Conservation (phyloP, 2,113 vertebrate species). For the Protomyctophum bolini region DNA sequence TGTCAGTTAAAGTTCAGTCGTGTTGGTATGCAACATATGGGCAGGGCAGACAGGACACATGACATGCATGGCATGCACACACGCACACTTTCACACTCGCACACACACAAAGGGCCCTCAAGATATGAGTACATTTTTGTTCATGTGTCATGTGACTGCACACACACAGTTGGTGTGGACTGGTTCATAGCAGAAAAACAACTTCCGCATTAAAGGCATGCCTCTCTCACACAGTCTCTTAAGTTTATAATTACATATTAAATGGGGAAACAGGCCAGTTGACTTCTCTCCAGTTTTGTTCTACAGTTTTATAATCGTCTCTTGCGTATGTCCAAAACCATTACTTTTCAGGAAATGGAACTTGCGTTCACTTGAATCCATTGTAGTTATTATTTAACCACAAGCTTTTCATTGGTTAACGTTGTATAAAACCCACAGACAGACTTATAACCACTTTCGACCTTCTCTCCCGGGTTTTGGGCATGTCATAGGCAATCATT, state of each 20-base stretch:
- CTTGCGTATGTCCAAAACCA: no score
- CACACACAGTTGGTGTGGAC: constrained; percentile 44
- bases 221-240: neutral
- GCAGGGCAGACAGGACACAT: neutral
- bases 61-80: neutral
- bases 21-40: neutral
- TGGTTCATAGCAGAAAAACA: constrained; percentile 16
- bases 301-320: no score
- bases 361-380: no score
- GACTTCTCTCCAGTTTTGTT: neutral
- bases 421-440: no score
- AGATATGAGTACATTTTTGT: constrained; percentile 33
- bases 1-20: neutral
- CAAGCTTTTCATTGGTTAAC: no score
- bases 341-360: no score
- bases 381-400: no score
- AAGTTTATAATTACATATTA: no score
- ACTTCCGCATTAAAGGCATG: constrained; percentile 47
- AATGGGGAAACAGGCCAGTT: constrained; percentile 27
- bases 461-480: no score
- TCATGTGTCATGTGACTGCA: constrained; percentile 57
- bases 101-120: constrained; percentile 19
- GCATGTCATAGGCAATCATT: no score
- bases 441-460: no score
- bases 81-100: constrained; percentile 13